Evolutionary conservation across 2,113 vertebrate species (phyloP), one percentile per base, ranked within the genome.

Genomic region (Sprattus sprattus): DNA sequence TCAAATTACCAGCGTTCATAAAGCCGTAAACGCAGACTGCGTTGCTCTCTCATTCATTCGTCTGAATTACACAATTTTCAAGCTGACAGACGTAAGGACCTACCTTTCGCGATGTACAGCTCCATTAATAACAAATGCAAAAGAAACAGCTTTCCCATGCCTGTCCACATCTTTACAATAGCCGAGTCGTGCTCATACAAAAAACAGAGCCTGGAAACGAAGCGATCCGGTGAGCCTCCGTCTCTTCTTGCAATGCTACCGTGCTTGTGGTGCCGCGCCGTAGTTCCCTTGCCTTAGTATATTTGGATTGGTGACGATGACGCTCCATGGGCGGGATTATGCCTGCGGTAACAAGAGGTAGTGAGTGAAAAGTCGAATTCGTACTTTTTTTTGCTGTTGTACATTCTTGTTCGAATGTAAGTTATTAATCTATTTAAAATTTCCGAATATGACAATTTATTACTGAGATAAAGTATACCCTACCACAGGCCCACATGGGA

Each of bases 151-250:
- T 94, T 94, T 45, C 93, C 92, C 87, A 93, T 88, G 86, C 92
- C 90, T 13, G 93, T 92, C 94, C 94, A 94, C 95, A 96, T 95
- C 88, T 92, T 93, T 92, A 91, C 86, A 91, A 93, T 89, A 92
- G 47, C 45, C 86, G 82, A 87, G 84, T 84, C 88, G 89, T 82
- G 92, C 83, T 91, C 92, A 88, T 91, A 82, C 82, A 49, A 86
- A 49, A 86, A 87, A 85, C 54, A 85, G 84, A 46, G 75, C 44
- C 25, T n/a, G 67, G 81, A 88, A 84, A 86, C 83, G 81, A 50
- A 67, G 85, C 81, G 82, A 81, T 39, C 82, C 89, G 91, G n/a
- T 64, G 82, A 83, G 87, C 84, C 86, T 87, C 89, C 32, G n/a
- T 25, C 87, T 90, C 84, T 84, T 60, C 80, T 83, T 83, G 85